phyloP scores from a whole-genome alignment of 1,140 invertebrate genomes.

The Drosophila sulfurigaster region DNA sequence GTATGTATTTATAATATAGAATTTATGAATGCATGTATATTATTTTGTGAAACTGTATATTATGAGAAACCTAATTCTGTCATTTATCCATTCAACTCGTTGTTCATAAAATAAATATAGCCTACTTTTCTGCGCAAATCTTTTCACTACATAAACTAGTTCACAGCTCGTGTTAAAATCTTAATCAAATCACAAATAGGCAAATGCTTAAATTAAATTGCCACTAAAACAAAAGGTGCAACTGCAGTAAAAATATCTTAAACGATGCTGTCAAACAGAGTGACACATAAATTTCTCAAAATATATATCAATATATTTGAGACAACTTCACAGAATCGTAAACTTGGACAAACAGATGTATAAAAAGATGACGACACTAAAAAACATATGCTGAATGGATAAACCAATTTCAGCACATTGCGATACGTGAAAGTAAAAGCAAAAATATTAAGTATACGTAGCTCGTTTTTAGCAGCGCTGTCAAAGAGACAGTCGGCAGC shows the following conservation, averaged over 20 bases:
- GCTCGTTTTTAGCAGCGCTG: not conserved
- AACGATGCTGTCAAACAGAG: not conserved
- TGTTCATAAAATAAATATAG: not conserved
- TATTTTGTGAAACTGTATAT: too few species aligned
- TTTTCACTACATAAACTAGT: conserved; percentile 3
- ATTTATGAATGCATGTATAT: too few species aligned
- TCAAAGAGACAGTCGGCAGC: conserved; percentile 8
- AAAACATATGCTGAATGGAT: conserved; percentile 24
- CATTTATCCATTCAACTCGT: too few species aligned
- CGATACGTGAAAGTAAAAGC: conserved; percentile 19
- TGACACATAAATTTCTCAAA: conserved; percentile 8
- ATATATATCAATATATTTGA: conserved; percentile 19
- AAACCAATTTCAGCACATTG: conserved; percentile 22
- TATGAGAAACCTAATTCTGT: too few species aligned
- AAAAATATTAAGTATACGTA: conserved; percentile 16
- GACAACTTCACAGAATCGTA: conserved; percentile 47
- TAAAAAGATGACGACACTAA: conserved; percentile 25
- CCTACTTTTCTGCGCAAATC: not conserved
- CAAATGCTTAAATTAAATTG: conserved; percentile 19
- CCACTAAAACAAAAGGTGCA: conserved; percentile 27
- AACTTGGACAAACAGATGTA: conserved; percentile 1
- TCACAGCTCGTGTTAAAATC: conserved; percentile 1
- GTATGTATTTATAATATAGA: too few species aligned
- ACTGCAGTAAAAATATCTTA: not conserved
- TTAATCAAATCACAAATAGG: not conserved